Percentiles rank a stretch among this genome's conserved stretches.
phyloP scores from a whole-genome alignment of 1,140 invertebrate genomes.

The Bacillus rossius region DNA sequence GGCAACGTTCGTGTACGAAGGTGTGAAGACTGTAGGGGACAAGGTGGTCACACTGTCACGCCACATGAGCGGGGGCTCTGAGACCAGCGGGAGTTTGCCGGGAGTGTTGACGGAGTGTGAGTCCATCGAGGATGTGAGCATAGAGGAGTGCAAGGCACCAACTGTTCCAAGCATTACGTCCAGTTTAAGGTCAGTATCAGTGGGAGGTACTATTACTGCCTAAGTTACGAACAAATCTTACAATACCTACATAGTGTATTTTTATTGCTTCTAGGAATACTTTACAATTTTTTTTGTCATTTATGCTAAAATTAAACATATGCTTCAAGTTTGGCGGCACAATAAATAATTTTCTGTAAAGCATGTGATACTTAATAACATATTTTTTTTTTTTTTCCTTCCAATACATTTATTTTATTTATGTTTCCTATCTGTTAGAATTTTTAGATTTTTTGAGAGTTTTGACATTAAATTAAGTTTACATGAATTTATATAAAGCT shows the following conservation, averaged over 20 bases:
- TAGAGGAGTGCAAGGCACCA: constrained; percentile 43
- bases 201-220: too few relatives aligned
- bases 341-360: neutral
- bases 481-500: too few relatives aligned
- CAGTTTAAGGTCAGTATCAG: constrained; percentile 39
- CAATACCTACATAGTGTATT: neutral
- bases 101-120: constrained; percentile 41
- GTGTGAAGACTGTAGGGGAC: constrained; percentile 66
- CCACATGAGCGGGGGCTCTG: constrained; percentile 66
- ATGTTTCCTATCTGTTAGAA: too few relatives aligned
- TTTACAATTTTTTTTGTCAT: neutral
- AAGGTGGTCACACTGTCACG: constrained; percentile 65
- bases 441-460: too few relatives aligned
- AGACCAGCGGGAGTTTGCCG: constrained; percentile 46
- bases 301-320: neutral
- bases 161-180: constrained; percentile 29
- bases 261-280: neutral
- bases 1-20: constrained; percentile 66
- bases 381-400: too few relatives aligned
- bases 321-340: neutral
- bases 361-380: too few relatives aligned
- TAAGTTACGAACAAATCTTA: too few relatives aligned
- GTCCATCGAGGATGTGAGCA: constrained; percentile 47
- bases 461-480: too few relatives aligned
- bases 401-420: too few relatives aligned